Conservation (phyloP, 2,113 vertebrate genomes). For the Sarotherodon lohbergeri region DNA sequence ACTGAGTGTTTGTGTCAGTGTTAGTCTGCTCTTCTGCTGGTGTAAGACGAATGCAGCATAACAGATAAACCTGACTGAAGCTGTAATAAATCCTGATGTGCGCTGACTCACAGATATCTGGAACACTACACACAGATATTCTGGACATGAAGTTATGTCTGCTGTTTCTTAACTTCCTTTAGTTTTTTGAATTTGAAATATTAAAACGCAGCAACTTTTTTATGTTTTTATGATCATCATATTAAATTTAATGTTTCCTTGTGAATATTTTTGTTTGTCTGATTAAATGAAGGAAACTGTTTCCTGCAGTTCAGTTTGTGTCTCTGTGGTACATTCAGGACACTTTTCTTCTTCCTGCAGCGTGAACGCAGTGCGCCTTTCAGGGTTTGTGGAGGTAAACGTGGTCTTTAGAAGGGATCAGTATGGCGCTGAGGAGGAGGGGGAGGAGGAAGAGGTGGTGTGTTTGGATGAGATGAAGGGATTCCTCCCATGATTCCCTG, state of each 20-base stretch:
- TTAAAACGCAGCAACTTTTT: background rate
- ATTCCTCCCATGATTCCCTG: background rate
- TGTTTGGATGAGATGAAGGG: background rate
- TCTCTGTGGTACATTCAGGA: background rate
- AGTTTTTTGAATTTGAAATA: background rate
- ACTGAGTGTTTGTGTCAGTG: background rate
- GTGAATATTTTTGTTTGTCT: background rate
- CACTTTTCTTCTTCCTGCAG: background rate
- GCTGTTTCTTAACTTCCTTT: background rate
- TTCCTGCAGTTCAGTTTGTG: background rate
- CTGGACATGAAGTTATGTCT: background rate
- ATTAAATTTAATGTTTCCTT: background rate
- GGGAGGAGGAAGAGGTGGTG: background rate
- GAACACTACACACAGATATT: background rate
- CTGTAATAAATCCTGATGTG: background rate
- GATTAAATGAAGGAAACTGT: background rate
- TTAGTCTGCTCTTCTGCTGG: background rate
- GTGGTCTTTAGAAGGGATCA: background rate
- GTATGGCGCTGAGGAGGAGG: background rate
- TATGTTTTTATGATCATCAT: background rate
- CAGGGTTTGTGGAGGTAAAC: background rate
- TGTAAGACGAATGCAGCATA: background rate
- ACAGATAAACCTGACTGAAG: background rate
- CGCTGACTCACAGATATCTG: background rate
- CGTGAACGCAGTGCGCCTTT: rapidly evolving